A percentile compares a stretch with the other conserved stretches of the same genome.
Evolutionary conservation across 2,888 invertebrate species (phyloP).

Genomic region (Callosobruchus maculatus): DNA sequence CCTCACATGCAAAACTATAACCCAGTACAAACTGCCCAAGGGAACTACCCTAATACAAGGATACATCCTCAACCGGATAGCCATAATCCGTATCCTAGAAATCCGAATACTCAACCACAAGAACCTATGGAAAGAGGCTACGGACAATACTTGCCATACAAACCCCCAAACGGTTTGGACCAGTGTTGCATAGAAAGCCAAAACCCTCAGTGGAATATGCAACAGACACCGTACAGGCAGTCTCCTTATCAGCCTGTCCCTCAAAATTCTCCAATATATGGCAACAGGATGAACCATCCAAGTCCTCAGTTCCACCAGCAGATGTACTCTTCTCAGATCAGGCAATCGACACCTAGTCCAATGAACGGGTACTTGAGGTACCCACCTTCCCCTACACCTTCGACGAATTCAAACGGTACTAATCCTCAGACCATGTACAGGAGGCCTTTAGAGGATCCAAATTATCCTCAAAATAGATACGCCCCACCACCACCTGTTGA

Average conservation of each 20-base stretch:
- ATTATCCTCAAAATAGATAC: slow-evolving; percentile 13
- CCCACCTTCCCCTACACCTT: slow-evolving; percentile 41
- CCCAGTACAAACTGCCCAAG: slow-evolving; percentile 14
- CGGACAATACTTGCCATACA: not conserved
- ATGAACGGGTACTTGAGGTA: slow-evolving; percentile 33
- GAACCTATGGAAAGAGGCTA: not conserved
- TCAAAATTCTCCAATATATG: slow-evolving; percentile 24
- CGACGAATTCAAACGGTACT: slow-evolving; percentile 30
- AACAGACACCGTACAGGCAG: slow-evolving; percentile 25
- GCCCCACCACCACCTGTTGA: not conserved
- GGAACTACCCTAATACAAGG: not conserved
- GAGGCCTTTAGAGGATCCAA: slow-evolving; percentile 14
- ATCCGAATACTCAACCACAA: not conserved
- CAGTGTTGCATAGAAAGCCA: slow-evolving; percentile 15
- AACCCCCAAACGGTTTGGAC: not conserved
- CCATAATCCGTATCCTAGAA: slow-evolving; percentile 7
- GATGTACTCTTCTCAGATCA: slow-evolving; percentile 20
- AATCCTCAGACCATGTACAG: slow-evolving; percentile 28
- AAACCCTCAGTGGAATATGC: slow-evolving; percentile 38
- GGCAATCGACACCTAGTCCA: slow-evolving; percentile 31
- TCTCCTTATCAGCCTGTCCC: slow-evolving; percentile 40
- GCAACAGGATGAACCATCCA: slow-evolving; percentile 10
- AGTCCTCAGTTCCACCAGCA: slow-evolving; percentile 18
- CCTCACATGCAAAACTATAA: not conserved
- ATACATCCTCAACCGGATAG: slow-evolving; percentile 10